Conservation (phyloP, 2,113 vertebrate genomes). For the Geococcyx californianus region DNA sequence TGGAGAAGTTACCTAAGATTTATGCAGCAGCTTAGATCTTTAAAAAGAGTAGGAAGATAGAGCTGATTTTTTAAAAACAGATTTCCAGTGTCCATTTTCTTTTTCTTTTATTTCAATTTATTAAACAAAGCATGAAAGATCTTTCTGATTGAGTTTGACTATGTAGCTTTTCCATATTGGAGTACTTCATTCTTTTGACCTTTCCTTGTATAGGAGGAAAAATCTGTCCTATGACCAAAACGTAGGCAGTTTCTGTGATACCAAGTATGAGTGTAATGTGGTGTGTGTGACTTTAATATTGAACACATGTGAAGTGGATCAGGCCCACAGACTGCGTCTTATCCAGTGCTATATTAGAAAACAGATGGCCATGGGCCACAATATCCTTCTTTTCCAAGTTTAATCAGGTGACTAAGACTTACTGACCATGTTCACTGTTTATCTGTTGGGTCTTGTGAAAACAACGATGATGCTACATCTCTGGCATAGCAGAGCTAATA, state of each 20-base stretch:
- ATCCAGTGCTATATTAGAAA: not conserved
- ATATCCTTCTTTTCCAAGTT: not conserved
- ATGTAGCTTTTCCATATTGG: not conserved
- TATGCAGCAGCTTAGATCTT: not conserved
- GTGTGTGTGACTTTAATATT: not conserved
- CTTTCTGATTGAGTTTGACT: not conserved
- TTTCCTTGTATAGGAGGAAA: not conserved
- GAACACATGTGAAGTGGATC: not conserved
- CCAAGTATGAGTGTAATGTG: not conserved
- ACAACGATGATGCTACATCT: not conserved
- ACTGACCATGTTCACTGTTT: not conserved
- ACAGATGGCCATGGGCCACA: rapidly evolving
- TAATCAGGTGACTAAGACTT: not conserved
- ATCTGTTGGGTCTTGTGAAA: not conserved
- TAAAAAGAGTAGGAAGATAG: not conserved
- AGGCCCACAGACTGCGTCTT: not conserved
- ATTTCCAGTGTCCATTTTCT: not conserved
- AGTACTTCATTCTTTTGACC: not conserved
- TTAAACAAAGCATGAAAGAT: not conserved
- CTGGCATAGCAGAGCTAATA: not conserved
- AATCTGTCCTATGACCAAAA: not conserved
- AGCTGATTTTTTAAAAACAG: not conserved
- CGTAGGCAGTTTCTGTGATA: not conserved
- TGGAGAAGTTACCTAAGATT: not conserved
- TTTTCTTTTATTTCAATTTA: not conserved